A percentile compares a stretch with the other conserved stretches of the same genome.
Evolutionary conservation across 2,888 invertebrate species (phyloP).

Genomic region (Gibbula magus): DNA sequence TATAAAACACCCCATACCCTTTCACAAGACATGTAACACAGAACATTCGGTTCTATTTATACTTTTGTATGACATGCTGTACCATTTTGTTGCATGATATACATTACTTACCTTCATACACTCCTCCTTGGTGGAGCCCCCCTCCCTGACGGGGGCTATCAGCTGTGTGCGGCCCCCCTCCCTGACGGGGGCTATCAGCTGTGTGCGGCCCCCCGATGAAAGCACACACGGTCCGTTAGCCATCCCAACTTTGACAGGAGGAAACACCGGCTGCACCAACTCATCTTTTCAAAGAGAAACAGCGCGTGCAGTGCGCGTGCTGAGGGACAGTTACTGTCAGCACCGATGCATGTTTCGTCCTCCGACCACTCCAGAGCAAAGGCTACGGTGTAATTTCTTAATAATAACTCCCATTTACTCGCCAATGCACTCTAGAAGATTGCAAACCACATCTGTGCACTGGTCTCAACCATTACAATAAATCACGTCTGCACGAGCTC

Average conservation of each 20-base stretch:
- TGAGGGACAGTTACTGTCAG: not conserved
- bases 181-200: not conserved
- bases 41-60: too few relatives aligned
- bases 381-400: too few relatives aligned
- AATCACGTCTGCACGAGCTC: too few relatives aligned
- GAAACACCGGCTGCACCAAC: not conserved
- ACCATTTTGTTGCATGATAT: not conserved
- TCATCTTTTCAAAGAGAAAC: not conserved
- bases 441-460: too few relatives aligned
- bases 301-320: not conserved
- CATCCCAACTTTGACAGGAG: not conserved
- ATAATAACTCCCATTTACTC: too few relatives aligned
- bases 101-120: not conserved
- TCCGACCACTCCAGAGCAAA: not conserved
- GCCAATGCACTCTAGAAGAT: too few relatives aligned
- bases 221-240: not conserved
- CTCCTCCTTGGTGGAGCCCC: not conserved
- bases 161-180: not conserved
- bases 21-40: too few relatives aligned
- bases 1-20: too few relatives aligned
- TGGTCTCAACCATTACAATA: too few relatives aligned
- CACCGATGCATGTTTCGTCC: constrained; percentile 26
- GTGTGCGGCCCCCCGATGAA: not conserved
- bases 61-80: too few relatives aligned
- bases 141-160: not conserved